Conservation (phyloP, 2,113 vertebrate species). For the Aythya baeri region DNA sequence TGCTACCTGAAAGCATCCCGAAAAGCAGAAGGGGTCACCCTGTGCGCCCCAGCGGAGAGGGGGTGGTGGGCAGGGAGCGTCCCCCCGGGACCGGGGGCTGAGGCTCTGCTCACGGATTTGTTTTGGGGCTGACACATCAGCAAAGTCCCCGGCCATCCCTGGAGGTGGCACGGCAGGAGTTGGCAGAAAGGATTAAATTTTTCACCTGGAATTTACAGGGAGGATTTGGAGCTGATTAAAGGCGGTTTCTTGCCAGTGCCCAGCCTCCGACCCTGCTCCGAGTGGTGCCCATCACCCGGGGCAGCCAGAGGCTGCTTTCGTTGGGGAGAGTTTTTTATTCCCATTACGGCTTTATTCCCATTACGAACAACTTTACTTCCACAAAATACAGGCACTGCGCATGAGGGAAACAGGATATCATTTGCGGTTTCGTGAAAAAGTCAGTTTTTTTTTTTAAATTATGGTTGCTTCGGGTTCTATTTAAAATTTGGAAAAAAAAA, state of each 20-base stretch:
- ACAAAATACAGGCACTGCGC: background rate
- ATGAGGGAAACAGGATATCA: constrained; percentile 42
- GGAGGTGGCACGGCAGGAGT: background rate
- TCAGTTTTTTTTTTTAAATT: background rate
- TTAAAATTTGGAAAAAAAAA: constrained; percentile 38
- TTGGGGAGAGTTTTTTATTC: background rate
- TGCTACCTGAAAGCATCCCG: background rate
- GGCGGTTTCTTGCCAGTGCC: background rate
- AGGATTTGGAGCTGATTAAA: background rate
- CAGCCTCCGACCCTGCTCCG: background rate
- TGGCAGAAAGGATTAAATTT: background rate
- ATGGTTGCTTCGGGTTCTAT: constrained; percentile 29
- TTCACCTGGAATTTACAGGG: background rate
- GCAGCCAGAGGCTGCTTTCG: background rate
- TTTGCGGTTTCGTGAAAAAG: constrained; percentile 36
- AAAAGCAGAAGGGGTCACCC: background rate
- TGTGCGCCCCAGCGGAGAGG: background rate
- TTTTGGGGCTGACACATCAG: background rate
- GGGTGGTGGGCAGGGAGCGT: background rate
- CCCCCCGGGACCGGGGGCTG: too few relatives aligned
- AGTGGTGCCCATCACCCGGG: background rate
- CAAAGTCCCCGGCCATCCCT: background rate
- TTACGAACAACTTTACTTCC: background rate
- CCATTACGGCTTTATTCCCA: background rate
- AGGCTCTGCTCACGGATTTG: background rate